These are phyloP conservation scores for Pelecanoides urinatrix DNA, from an alignment of 2,113 vertebrate species.

Conservation along the genomic window DNA sequence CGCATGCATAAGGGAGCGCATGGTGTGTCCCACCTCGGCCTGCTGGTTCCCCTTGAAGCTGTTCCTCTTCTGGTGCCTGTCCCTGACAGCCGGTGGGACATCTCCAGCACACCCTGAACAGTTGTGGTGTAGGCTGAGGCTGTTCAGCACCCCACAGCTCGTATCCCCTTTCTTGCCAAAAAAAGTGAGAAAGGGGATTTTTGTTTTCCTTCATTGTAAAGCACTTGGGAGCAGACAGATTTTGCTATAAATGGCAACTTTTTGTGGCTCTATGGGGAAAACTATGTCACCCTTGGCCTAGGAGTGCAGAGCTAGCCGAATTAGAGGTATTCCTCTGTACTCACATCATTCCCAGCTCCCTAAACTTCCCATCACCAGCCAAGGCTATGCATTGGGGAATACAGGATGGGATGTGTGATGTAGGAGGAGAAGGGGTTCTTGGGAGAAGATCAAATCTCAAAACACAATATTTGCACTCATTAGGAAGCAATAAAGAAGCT, in stretches of 20 bases:
- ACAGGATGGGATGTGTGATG: neutral
- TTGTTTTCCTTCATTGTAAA: neutral
- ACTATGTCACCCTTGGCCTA: neutral
- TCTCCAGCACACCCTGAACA: neutral
- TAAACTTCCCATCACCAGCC: neutral
- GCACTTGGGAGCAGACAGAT: neutral
- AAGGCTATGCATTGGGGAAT: neutral
- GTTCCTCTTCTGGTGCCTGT: neutral
- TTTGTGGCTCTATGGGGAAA: neutral
- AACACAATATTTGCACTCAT: neutral
- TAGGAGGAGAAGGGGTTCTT: neutral
- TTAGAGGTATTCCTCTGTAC: neutral
- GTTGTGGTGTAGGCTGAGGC: neutral
- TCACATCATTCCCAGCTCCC: neutral
- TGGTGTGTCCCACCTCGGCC: rapidly evolving
- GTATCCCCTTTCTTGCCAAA: neutral
- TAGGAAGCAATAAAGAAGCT: slow-evolving; percentile 32
- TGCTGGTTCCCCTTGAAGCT: neutral
- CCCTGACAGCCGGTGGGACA: neutral
- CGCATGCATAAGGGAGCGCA: rapidly evolving
- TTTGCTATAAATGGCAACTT: neutral
- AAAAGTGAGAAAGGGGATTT: neutral
- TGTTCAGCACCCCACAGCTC: neutral
- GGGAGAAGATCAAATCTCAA: neutral
- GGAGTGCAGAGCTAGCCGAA: neutral